Conservation (phyloP, 2,113 vertebrate genomes). For the Odontophorus gujanensis region DNA sequence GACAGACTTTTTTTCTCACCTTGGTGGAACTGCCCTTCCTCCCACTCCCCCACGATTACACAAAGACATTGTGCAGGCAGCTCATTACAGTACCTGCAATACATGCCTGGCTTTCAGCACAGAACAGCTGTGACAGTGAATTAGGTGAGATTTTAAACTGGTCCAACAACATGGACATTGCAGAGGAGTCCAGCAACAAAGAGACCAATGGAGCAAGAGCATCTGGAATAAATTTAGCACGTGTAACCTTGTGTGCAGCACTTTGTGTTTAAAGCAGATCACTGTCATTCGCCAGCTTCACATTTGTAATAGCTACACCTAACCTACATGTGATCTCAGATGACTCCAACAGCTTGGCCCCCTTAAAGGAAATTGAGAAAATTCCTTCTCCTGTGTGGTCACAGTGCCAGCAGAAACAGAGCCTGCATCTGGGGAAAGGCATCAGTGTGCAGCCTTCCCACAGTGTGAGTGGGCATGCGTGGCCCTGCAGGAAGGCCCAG, state of each 20-base stretch:
- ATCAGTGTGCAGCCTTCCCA: background rate
- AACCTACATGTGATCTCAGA: conserved; percentile 55
- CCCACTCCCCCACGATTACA: background rate
- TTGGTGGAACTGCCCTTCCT: background rate
- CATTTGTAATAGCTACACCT: conserved; percentile 45
- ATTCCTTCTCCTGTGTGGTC: conserved; percentile 68
- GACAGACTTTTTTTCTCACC: background rate
- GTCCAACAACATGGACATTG: background rate
- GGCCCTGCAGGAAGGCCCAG: background rate
- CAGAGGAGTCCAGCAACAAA: conserved; percentile 8
- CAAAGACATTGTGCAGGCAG: background rate
- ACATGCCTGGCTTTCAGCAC: conserved; percentile 49
- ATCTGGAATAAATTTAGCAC: conserved; percentile 70
- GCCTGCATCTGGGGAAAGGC: background rate
- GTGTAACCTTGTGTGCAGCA: background rate
- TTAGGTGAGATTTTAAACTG: conserved; percentile 41
- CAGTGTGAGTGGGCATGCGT: background rate
- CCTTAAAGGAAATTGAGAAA: conserved; percentile 71
- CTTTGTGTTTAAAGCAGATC: conserved; percentile 48
- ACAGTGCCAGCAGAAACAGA: conserved; percentile 38
- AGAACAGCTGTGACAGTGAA: background rate
- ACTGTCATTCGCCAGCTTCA: conserved; percentile 38
- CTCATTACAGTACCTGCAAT: background rate
- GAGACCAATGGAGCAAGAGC: conserved; percentile 30
- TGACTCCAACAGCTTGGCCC: conserved; percentile 51